Base-by-base conservation (phyloP, 1,140 invertebrate genomes). In the Caenorhabditis brenneri region DNA sequence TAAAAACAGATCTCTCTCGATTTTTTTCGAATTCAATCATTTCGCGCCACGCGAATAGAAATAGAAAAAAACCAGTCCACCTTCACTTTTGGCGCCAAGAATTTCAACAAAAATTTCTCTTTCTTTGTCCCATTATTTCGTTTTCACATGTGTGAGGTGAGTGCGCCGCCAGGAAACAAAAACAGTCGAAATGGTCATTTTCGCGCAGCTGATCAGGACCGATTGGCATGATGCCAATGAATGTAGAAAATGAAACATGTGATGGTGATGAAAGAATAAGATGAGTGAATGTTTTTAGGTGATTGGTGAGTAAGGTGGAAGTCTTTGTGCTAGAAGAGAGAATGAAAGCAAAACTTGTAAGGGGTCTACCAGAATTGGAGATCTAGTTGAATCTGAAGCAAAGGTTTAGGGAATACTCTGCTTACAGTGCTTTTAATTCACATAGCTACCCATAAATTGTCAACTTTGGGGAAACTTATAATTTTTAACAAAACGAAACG, bases 31-130 rank as follows among this genome's bases (percentile, higher is more conserved):
- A 74, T 74, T 74, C 65, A 46, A 74, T 74, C 65, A 74, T 42
- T 74, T 74, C 65, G 65, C 65, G 65, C 65, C 65, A 46, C 65
- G 36, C 65, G 33, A 74, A 27, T 55, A 42, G 65, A 74, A 74
- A 74, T 74, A 24, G 65, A 74, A 74, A 74, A 74, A 42, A 74
- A 74, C 33, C 65, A 4, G 65, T 42, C 36, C 36, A 42, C 33
- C 33, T 42, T 74, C 22, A 42, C 33, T 42, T 74, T 74, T 74
- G 65, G 65, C 65, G 65, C 65, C 65, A 74, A 74, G 15, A 74
- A 74, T 42, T 74, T 74, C 65, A n/a, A 74, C 65, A 65, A 74
- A 74, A 74, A 74, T 74, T 74, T 74, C 65, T 74, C 65, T 74
- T 74, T 74, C 65, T 74, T 74, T 74, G 65, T 74, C 65, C 36